Evolutionary conservation across 2,797 vertebrate species (phyloP), one percentile per base, ranked within the genome.

Genomic region (Acomys russatus): DNA sequence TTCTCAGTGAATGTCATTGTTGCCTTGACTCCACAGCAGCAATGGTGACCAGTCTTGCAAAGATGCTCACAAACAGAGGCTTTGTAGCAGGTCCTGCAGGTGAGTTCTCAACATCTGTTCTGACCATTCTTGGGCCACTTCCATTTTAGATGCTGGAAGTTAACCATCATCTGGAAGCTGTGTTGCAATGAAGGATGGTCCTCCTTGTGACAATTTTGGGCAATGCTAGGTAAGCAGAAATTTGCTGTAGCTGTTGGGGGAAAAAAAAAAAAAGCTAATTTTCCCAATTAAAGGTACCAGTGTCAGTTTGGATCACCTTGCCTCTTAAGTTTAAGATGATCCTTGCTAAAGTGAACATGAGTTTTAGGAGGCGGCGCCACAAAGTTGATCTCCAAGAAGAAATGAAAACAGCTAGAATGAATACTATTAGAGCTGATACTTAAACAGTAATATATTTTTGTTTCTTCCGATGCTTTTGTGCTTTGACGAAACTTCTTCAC

Each of bases 331-430:
- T 95, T 90, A 90, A 90, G 49, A 80, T 30, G 35, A 90, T 76
- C n/a, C 63, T 66, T 30, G 85, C 35, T 11, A 74, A 93, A 28
- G 20, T 82, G 77, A 77, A 83, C 85, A 56, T 9, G 18, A 90
- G 51, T 88, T 87, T 93, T 68, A 66, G 25, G 35, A n/a, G 61
- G 49, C 2, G 35, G 76, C 5, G 80, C 7, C 92, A 70, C 14
- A 83, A 87, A 91, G 83, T 85, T 96, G 91, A 49, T 30, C 10
- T 89, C 59, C 38, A 89, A 86, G 25, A 91, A 61, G 61, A 89
- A 91, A 71, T 83, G 63, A 95, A 64, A 76, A 66, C 83, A 93
- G 14, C 76, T 77, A 90, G 66, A 76, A 79, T 93, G 92, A 89
- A 51, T 54, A 90, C 94, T 92, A 89, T 82, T 85, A 79, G 61